Percentiles rank a stretch among this genome's conserved stretches.
Conservation (phyloP, 2,797 vertebrate genomes). For the Manis javanica region DNA sequence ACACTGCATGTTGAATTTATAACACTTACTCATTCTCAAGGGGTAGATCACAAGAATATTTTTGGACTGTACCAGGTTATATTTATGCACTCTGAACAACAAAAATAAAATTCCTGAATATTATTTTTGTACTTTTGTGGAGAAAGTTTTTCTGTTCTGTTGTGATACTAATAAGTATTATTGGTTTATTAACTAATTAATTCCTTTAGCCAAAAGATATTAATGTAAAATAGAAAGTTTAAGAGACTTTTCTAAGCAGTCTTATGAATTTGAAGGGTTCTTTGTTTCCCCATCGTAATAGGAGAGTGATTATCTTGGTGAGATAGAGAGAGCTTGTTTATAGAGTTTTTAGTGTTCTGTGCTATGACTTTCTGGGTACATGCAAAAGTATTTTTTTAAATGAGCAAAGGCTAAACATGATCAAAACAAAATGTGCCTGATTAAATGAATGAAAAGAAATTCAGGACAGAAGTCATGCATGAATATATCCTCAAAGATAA, state of each 20-base stretch:
- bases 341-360: not conserved
- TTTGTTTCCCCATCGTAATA: not conserved
- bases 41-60: not conserved
- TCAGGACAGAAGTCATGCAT: not conserved
- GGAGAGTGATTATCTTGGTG: not conserved
- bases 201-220: not conserved
- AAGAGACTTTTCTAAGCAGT: not conserved
- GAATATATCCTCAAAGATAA: not conserved
- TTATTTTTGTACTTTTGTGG: not conserved
- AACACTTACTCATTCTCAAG: not conserved
- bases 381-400: not conserved
- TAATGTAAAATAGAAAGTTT: constrained; percentile 11
- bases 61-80: not conserved
- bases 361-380: not conserved
- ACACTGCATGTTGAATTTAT: not conserved
- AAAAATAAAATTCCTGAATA: not conserved
- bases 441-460: constrained; percentile 39
- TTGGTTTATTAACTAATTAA: constrained; percentile 44
- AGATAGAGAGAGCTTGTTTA: not conserved
- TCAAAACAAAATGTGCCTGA: not conserved
- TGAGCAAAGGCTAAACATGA: not conserved
- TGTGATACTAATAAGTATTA: not conserved
- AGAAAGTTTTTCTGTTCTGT: not conserved
- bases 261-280: not conserved
- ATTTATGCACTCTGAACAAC: not conserved